Conservation (phyloP, 1,140 invertebrate genomes). For the Daktulosphaira vitifoliae region DNA sequence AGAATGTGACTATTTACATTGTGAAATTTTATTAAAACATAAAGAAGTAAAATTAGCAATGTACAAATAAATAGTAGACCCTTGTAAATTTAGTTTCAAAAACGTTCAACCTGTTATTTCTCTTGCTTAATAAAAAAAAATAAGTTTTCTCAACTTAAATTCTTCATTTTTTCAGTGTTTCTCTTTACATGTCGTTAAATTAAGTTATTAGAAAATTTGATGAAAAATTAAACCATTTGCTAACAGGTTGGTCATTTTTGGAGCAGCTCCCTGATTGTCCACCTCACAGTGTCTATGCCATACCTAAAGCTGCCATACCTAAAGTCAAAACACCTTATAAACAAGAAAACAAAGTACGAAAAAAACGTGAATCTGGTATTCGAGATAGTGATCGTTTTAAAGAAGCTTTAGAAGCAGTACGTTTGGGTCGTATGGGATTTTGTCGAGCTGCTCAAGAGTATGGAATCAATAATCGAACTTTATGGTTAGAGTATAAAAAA, state of each 20-base stretch:
- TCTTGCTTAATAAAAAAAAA: conserved; percentile 23
- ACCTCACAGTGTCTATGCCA: conserved; percentile 31
- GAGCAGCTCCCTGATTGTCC: conserved; percentile 31
- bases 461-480: conserved; percentile 70
- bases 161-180: conserved; percentile 24
- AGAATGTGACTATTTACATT: no score
- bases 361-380: conserved; percentile 26
- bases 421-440: conserved; percentile 72
- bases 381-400: conserved; percentile 35
- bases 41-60: no score
- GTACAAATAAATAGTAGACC: no score
- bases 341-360: conserved; percentile 25
- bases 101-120: conserved; percentile 31
- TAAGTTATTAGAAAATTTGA: conserved; percentile 24
- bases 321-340: conserved; percentile 13
- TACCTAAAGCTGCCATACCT: conserved; percentile 27
- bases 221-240: conserved; percentile 28
- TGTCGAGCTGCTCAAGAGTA: conserved; percentile 72
- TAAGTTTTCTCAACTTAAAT: conserved; percentile 6
- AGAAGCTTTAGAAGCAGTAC: conserved; percentile 63
- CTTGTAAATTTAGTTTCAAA: conserved; percentile 31
- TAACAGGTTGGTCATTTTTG: conserved; percentile 34
- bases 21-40: no score
- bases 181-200: no score
- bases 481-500: conserved; percentile 77